Conservation (phyloP, 2,888 invertebrate species). For the Lasioglossum calceatum region DNA sequence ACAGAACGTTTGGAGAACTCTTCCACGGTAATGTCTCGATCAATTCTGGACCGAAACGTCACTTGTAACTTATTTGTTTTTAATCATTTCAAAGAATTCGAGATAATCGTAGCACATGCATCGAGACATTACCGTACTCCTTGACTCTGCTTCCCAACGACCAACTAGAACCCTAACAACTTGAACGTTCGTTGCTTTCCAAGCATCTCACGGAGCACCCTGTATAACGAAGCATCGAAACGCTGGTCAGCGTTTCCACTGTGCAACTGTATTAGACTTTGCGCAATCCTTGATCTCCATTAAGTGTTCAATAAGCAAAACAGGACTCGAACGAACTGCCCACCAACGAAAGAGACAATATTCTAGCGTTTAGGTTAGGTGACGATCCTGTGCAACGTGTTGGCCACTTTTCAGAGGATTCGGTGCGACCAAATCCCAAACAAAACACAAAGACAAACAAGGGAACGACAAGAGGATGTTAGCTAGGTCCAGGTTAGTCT, state of each 20-base stretch:
- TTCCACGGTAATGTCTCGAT: background rate
- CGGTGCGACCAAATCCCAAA: background rate
- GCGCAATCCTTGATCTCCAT: background rate
- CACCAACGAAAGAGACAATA: background rate
- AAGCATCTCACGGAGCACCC: constrained; percentile 24
- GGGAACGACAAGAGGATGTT: background rate
- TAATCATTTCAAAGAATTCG: too few species aligned
- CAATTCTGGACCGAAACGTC: background rate
- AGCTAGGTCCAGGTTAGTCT: background rate
- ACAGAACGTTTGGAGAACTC: background rate
- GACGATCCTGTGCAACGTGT: constrained; percentile 51
- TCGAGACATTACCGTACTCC: background rate
- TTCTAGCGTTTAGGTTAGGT: background rate
- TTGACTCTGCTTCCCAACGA: background rate
- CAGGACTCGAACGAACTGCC: background rate
- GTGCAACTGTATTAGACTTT: background rate
- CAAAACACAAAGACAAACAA: background rate
- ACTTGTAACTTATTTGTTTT: background rate
- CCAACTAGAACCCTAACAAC: background rate
- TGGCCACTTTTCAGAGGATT: constrained; percentile 56
- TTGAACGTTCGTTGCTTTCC: background rate
- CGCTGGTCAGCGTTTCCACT: background rate
- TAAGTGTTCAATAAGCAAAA: background rate
- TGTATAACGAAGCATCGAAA: constrained; percentile 12
- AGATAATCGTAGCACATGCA: background rate